Conservation (phyloP, 1,140 invertebrate genomes). For the Cydia pomonella region DNA sequence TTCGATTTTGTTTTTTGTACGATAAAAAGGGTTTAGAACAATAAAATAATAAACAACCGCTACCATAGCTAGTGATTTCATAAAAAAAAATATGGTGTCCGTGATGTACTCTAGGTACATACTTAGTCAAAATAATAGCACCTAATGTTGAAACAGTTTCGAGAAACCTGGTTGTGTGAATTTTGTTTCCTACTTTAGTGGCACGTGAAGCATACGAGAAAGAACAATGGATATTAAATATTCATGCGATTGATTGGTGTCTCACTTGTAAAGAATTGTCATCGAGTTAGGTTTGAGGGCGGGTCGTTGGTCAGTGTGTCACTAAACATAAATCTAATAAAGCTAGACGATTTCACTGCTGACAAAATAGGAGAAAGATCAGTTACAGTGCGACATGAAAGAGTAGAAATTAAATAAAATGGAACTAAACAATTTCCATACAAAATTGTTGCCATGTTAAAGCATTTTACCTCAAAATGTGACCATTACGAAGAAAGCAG, state of each 20-base stretch:
- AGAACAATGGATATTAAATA: slow-evolving; percentile 25
- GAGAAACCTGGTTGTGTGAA: slow-evolving; percentile 17
- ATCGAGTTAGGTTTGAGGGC: slow-evolving; percentile 13
- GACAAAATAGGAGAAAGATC: too few species aligned
- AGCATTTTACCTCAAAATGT: too few species aligned
- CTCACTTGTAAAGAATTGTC: slow-evolving; percentile 22
- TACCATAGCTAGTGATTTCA: not conserved
- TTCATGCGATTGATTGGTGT: slow-evolving; percentile 28
- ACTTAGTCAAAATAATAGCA: too few species aligned
- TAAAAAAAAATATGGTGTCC: not conserved
- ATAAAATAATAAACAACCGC: slow-evolving; percentile 34
- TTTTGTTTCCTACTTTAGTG: not conserved
- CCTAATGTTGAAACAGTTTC: not conserved
- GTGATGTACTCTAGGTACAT: too few species aligned
- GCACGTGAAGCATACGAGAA: slow-evolving; percentile 2
- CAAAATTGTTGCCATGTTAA: too few species aligned
- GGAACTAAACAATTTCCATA: too few species aligned
- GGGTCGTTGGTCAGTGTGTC: slow-evolving; percentile 28
- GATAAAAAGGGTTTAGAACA: slow-evolving; percentile 29
- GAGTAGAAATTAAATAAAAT: too few species aligned
- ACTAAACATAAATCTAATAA: slow-evolving; percentile 13
- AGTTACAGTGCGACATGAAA: too few species aligned
- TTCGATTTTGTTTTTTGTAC: not conserved
- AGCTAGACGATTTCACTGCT: not conserved
- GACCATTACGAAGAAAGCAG: too few species aligned